Conservation (phyloP, 2,888 invertebrate genomes). For the Brenthis daphne region DNA sequence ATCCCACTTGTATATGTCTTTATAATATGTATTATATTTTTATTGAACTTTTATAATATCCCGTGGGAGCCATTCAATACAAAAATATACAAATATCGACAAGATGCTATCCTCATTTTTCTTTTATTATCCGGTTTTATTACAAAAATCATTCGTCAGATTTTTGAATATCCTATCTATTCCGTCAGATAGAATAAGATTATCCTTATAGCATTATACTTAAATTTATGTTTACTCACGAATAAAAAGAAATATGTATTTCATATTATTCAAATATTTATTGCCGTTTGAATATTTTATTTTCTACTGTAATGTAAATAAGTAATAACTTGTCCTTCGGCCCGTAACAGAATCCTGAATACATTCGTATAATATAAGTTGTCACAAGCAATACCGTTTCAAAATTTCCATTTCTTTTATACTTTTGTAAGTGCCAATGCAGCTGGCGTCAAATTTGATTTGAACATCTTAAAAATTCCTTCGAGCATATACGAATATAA, state of each 20-base stretch:
- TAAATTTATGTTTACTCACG: too few species aligned
- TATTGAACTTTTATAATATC: too few species aligned
- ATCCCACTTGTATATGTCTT: too few species aligned
- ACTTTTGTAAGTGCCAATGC: constrained; percentile 1
- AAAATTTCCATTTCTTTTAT: constrained; percentile 1
- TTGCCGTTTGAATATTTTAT: background rate
- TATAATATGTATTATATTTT: too few species aligned
- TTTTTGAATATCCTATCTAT: too few species aligned
- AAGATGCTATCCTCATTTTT: too few species aligned
- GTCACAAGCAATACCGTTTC: background rate
- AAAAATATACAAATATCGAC: too few species aligned
- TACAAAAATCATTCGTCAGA: too few species aligned
- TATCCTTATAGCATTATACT: too few species aligned
- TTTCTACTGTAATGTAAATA: background rate
- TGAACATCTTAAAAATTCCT: background rate
- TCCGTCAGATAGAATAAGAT: too few species aligned
- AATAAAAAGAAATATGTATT: background rate
- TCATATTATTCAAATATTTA: constrained; percentile 1
- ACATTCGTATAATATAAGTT: constrained; percentile 11
- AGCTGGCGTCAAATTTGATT: background rate
- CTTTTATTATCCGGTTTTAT: too few species aligned
- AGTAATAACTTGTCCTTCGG: constrained; percentile 1
- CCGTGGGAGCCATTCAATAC: too few species aligned
- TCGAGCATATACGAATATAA: background rate
- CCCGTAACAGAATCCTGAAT: constrained; percentile 16